Percentiles rank a stretch among this genome's conserved stretches.
These are phyloP conservation scores for Polia nebulosa DNA, from an alignment of 2,888 invertebrate genomes.

Conservation along the genomic window DNA sequence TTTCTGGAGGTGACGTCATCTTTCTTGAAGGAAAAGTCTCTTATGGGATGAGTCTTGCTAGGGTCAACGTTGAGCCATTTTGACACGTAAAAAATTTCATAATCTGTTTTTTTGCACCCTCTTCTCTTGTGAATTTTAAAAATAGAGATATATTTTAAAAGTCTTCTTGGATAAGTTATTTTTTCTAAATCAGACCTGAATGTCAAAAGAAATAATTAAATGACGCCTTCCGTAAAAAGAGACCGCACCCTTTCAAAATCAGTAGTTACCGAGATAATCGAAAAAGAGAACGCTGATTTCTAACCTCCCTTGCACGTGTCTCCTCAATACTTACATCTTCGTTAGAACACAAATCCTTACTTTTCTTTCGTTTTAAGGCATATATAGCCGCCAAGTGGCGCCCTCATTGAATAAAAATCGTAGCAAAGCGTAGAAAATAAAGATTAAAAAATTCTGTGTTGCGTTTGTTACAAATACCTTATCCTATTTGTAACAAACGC, in stretches of 20 bases:
- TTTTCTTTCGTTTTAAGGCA: conserved; percentile 70
- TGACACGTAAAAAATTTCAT: background rate
- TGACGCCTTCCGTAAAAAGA: background rate
- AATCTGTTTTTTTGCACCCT: background rate
- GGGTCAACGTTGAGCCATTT: background rate
- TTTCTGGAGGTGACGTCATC: conserved; percentile 47
- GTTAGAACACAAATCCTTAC: conserved; percentile 76
- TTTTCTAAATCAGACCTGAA: background rate
- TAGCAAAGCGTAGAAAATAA: no score
- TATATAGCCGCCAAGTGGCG: no score
- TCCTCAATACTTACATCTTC: conserved; percentile 75
- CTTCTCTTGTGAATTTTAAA: background rate
- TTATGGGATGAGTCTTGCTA: background rate
- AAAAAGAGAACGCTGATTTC: conserved; percentile 63
- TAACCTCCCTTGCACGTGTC: conserved; percentile 71
- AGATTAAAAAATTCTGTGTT: no score
- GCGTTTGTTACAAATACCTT: no score
- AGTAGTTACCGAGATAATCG: background rate
- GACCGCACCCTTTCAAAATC: background rate
- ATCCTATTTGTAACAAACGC: no score
- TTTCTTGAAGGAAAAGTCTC: background rate
- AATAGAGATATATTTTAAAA: background rate
- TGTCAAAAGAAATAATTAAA: background rate
- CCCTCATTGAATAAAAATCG: no score
- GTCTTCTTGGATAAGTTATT: no score